Conservation (phyloP, 2,888 invertebrate genomes). For the Ceraclea dissimilis region DNA sequence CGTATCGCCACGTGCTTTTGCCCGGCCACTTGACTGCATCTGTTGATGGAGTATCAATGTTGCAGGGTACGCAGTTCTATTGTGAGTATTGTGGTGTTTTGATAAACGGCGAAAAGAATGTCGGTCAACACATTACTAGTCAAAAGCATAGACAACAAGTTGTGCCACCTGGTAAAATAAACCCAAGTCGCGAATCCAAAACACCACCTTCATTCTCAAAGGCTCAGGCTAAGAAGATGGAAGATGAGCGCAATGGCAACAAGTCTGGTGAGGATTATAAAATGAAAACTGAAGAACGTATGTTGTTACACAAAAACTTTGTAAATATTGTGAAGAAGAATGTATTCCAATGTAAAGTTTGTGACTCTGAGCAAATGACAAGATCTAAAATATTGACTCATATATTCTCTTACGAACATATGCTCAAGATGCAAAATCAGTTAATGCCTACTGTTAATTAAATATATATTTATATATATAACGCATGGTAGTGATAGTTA, state of each 20-base stretch:
- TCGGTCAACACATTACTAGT: conserved; percentile 17
- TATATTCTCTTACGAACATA: conserved; percentile 19
- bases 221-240: conserved; percentile 8
- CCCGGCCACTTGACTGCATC: conserved; percentile 6
- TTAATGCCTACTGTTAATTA: not conserved
- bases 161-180: not conserved
- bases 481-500: too few species aligned
- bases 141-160: conserved; percentile 15
- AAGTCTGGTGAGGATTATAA: not conserved
- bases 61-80: conserved; percentile 14
- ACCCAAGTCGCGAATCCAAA: not conserved
- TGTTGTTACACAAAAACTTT: conserved; percentile 13
- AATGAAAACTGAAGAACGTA: conserved; percentile 4
- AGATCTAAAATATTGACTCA: conserved; percentile 14
- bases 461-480: not conserved
- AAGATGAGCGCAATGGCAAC: conserved; percentile 3
- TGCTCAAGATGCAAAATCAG: not conserved
- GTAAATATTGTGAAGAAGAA: conserved; percentile 6
- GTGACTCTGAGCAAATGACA: conserved; percentile 6
- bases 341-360: conserved; percentile 13
- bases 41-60: conserved; percentile 16
- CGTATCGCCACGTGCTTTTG: conserved; percentile 16
- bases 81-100: conserved; percentile 17
- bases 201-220: conserved; percentile 5
- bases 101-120: conserved; percentile 23